These are phyloP conservation scores for Alethe castanea DNA, from an alignment of 2,113 vertebrate species.

Conservation along the genomic window DNA sequence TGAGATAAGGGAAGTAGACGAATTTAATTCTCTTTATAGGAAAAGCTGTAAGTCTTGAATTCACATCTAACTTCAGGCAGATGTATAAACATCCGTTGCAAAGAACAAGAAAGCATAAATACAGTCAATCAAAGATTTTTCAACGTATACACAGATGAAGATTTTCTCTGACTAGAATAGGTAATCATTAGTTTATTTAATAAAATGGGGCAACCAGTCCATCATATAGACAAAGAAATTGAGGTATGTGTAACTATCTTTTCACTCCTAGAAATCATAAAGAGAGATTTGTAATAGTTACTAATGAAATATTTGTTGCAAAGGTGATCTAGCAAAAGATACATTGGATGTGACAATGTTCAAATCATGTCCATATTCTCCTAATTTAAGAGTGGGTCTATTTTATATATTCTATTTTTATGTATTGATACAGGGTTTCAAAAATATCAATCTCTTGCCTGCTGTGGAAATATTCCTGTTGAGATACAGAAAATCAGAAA, in stretches of 20 bases:
- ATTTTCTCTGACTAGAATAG: background rate
- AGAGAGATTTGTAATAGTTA: background rate
- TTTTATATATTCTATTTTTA: background rate
- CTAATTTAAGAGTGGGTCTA: background rate
- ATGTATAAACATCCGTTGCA: background rate
- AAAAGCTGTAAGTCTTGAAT: background rate
- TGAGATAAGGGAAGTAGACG: background rate
- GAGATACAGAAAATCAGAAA: background rate
- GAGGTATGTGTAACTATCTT: background rate
- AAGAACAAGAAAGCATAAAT: background rate
- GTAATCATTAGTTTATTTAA: background rate
- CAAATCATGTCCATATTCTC: background rate
- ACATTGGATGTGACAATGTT: background rate
- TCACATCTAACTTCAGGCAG: background rate
- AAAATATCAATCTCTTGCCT: background rate
- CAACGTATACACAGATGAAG: background rate
- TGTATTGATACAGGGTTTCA: background rate
- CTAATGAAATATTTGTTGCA: background rate
- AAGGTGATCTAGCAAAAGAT: background rate
- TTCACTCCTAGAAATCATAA: background rate
- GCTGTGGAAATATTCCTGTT: background rate
- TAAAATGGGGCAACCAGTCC: background rate
- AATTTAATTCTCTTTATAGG: background rate
- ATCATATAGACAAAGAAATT: background rate
- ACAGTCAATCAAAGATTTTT: background rate